phyloP scores from a whole-genome alignment of 2,113 vertebrate species.

The Sminthopsis crassicaudata region DNA sequence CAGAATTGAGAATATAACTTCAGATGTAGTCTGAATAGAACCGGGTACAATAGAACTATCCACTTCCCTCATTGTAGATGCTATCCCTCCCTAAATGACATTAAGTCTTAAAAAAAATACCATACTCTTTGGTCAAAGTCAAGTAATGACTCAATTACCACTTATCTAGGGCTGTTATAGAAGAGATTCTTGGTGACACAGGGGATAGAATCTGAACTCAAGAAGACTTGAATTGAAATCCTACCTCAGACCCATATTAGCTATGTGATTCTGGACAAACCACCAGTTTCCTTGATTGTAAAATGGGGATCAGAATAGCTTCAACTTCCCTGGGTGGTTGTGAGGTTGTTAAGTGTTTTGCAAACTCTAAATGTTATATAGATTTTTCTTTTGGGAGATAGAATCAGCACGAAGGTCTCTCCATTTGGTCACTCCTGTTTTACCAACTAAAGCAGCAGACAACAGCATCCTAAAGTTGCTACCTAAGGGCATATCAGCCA shows the following conservation, averaged over 20 bases:
- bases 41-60: no score
- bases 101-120: no score
- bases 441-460: slow-evolving; percentile 89
- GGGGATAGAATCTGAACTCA: not conserved
- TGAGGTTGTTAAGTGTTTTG: not conserved
- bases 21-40: no score
- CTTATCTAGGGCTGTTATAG: not conserved
- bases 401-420: slow-evolving; percentile 88
- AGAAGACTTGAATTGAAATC: not conserved
- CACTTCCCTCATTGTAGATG: no score
- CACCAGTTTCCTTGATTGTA: not conserved
- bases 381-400: slow-evolving; percentile 30
- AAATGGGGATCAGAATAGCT: not conserved
- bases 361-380: not conserved
- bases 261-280: not conserved
- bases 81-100: no score
- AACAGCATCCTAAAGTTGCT: slow-evolving; percentile 94
- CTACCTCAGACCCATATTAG: not conserved
- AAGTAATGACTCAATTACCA: not conserved
- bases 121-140: not conserved
- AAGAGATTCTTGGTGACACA: not conserved
- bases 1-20: no score
- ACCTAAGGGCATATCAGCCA: slow-evolving; percentile 97
- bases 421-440: slow-evolving; percentile 82
- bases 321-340: not conserved